Evolutionary conservation across 2,888 invertebrate species (phyloP).

Genomic region (Magallana nippona): DNA sequence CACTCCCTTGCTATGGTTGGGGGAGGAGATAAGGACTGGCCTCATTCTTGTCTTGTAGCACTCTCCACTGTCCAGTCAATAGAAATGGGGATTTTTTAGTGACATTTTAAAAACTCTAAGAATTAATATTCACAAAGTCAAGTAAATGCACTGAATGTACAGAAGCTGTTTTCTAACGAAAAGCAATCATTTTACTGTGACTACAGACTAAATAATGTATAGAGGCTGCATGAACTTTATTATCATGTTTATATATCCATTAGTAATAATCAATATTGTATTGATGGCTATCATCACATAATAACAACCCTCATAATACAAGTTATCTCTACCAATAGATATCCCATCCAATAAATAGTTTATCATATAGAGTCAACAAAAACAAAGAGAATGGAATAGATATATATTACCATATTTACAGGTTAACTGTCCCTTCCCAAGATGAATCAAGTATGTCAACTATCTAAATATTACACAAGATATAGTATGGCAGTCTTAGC

Average conservation of each 20-base stretch:
- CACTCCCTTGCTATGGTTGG: constrained; percentile 80
- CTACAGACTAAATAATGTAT: too few species aligned
- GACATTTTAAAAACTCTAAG: not conserved
- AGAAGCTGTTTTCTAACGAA: not conserved
- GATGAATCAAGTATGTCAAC: not conserved
- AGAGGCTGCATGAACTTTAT: too few species aligned
- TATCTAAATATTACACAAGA: not conserved
- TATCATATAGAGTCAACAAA: not conserved
- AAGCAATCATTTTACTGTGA: too few species aligned
- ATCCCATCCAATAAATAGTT: not conserved
- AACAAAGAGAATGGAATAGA: not conserved
- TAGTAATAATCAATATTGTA: not conserved
- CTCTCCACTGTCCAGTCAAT: constrained; percentile 83
- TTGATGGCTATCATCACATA: not conserved
- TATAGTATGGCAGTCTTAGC: not conserved
- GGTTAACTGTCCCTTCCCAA: not conserved
- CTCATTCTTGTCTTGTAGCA: constrained; percentile 89
- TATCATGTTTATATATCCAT: too few species aligned
- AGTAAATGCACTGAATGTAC: not conserved
- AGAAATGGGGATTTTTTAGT: not conserved
- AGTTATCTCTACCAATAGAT: not conserved
- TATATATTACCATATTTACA: constrained; percentile 17
- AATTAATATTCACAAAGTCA: not conserved
- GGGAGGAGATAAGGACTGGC: constrained; percentile 82
- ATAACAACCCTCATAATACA: not conserved